Evolutionary conservation across 2,888 invertebrate species (phyloP).

Genomic region (Drepanosiphum platanoidis): DNA sequence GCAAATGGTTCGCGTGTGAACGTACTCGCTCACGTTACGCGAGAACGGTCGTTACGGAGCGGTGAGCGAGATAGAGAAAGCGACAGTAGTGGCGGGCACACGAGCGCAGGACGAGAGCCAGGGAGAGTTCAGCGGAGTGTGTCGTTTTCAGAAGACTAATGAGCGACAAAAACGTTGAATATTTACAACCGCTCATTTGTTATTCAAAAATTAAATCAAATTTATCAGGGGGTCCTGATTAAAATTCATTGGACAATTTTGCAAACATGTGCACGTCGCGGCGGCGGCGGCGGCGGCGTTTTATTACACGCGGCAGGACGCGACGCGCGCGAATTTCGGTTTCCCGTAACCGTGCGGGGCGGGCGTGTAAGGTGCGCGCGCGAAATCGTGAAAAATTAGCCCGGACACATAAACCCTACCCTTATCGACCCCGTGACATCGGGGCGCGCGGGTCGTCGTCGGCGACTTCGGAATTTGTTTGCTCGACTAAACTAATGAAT

Average conservation of each 20-base stretch:
- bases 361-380: too few species aligned
- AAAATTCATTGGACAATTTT: conserved; percentile 37
- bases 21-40: not conserved
- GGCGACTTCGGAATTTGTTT: not conserved
- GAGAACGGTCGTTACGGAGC: not conserved
- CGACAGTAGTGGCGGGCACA: not conserved
- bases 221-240: conserved; percentile 34
- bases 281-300: too few species aligned
- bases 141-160: conserved; percentile 23
- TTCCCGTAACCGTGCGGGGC: too few species aligned
- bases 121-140: not conserved
- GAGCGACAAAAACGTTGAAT: conserved; percentile 32
- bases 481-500: not conserved
- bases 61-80: not conserved
- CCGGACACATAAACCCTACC: not conserved
- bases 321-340: not conserved
- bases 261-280: not conserved
- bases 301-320: not conserved
- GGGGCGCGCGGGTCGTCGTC: too few species aligned
- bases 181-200: conserved; percentile 42
- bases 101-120: not conserved
- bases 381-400: not conserved
- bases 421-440: not conserved
- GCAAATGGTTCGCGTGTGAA: not conserved
- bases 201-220: conserved; percentile 49